Conservation (phyloP, 2,888 invertebrate genomes). For the Lumbricus terrestris region DNA sequence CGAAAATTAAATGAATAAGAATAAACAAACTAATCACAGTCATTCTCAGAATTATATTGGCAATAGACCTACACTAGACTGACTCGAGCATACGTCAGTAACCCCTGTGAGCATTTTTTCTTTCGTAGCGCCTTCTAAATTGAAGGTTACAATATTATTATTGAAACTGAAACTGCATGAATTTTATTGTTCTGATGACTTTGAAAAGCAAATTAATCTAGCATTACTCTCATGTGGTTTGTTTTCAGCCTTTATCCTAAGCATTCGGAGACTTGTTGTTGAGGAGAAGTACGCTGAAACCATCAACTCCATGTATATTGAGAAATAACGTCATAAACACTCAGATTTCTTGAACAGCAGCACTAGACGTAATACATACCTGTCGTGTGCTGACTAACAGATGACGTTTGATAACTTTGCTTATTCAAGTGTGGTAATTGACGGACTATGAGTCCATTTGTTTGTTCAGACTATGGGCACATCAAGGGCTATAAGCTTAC, state of each 20-base stretch:
- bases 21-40: too few species aligned
- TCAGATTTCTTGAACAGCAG: not conserved
- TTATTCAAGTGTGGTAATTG: not conserved
- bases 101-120: too few species aligned
- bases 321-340: not conserved
- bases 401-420: not conserved
- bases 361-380: not conserved
- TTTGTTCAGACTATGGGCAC: not conserved
- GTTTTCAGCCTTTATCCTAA: not conserved
- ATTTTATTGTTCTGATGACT: too few species aligned
- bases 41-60: too few species aligned
- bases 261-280: not conserved
- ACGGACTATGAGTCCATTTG: not conserved
- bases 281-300: not conserved
- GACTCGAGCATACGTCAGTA: too few species aligned
- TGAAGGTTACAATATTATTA: too few species aligned
- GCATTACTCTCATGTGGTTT: too few species aligned
- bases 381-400: not conserved
- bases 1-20: too few species aligned
- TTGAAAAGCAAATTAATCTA: too few species aligned
- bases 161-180: too few species aligned
- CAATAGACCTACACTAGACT: too few species aligned
- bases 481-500: not conserved
- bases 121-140: too few species aligned
- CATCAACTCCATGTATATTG: not conserved